Evolutionary conservation across 2,888 invertebrate species (phyloP).

Genomic region (Acholoe squamosa): DNA sequence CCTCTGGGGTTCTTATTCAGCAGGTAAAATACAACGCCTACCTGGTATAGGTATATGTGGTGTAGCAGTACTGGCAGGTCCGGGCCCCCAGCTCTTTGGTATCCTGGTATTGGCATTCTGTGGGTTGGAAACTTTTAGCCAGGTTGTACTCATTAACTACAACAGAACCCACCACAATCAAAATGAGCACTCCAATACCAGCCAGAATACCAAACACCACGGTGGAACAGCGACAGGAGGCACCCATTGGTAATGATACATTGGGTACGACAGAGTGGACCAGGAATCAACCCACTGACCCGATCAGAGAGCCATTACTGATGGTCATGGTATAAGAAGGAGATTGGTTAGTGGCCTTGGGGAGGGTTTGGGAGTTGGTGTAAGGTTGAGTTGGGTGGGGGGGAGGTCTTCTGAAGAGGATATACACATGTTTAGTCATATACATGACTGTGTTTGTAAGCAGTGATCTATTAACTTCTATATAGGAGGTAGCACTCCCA

Average conservation of each 20-base stretch:
- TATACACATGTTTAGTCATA: too few relatives aligned
- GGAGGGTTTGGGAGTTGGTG: too few relatives aligned
- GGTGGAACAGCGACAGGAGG: neutral
- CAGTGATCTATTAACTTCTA: too few relatives aligned
- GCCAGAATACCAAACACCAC: neutral
- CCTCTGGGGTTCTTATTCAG: too few relatives aligned
- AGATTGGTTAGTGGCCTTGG: too few relatives aligned
- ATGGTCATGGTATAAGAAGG: too few relatives aligned
- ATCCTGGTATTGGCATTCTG: neutral
- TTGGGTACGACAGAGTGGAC: neutral
- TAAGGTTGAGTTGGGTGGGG: too few relatives aligned
- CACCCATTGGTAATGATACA: neutral
- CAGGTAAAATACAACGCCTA: neutral
- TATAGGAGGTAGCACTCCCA: too few relatives aligned
- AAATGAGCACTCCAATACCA: neutral
- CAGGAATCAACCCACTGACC: too few relatives aligned
- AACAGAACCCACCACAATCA: neutral
- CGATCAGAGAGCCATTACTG: too few relatives aligned
- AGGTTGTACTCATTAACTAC: conserved; percentile 27
- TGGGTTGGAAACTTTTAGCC: conserved; percentile 2
- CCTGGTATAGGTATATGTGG: conserved; percentile 17
- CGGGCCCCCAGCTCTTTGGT: neutral
- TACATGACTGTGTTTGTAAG: too few relatives aligned
- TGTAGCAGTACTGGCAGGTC: conserved; percentile 40
- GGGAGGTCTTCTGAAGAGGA: too few relatives aligned